Evolutionary conservation across 1,140 invertebrate species (phyloP).

Genomic region (Archegozetes longisetosus): DNA sequence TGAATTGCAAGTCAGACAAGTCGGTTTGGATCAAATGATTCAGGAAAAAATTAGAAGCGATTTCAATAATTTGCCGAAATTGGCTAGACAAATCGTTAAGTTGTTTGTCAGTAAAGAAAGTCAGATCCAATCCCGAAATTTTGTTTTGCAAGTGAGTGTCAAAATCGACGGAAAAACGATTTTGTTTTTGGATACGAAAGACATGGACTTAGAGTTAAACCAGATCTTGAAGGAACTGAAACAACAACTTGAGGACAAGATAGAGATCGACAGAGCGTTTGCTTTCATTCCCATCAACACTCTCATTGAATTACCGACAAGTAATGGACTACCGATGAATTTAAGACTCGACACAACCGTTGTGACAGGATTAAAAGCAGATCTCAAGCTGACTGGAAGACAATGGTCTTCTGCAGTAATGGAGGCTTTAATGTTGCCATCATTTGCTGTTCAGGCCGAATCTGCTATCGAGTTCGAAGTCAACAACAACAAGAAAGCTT

Average conservation of each 20-base stretch:
- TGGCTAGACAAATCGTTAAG: not conserved
- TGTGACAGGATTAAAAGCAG: conserved; percentile 6
- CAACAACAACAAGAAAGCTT: not conserved
- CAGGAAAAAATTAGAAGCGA: too few relatives aligned
- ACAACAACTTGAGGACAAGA: not conserved
- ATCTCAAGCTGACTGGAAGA: conserved; percentile 1
- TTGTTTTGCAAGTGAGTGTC: not conserved
- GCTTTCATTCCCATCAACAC: conserved; percentile 2
- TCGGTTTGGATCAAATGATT: not conserved
- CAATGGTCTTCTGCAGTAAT: not conserved
- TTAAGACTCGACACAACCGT: conserved; percentile 12
- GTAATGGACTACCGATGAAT: conserved; percentile 13
- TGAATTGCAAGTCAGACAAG: not conserved
- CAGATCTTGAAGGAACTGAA: not conserved
- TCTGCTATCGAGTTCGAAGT: conserved; percentile 4
- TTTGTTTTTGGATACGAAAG: not conserved
- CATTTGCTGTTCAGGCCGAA: conserved; percentile 3
- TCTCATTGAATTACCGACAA: conserved; percentile 2
- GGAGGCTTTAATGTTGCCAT: conserved; percentile 2
- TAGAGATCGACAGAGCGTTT: conserved; percentile 11
- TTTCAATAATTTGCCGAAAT: not conserved
- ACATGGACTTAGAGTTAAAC: not conserved
- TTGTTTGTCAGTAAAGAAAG: not conserved
- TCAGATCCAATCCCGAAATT: not conserved
- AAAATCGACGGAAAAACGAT: conserved; percentile 15